phyloP scores from a whole-genome alignment of 2,888 invertebrate genomes.

The Eupithecia subfuscata region DNA sequence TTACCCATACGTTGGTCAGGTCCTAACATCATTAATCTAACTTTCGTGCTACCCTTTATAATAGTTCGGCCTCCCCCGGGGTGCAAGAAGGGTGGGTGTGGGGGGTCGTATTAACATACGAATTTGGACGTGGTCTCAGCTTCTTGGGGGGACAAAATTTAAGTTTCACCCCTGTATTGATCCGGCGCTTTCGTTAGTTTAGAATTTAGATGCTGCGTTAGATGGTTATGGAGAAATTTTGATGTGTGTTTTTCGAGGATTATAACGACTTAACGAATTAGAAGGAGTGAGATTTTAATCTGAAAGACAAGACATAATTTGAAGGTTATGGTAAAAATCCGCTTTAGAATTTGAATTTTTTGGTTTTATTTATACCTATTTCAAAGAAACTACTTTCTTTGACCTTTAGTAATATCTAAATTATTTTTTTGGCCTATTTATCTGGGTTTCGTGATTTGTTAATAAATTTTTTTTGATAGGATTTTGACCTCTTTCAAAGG shows the following conservation, averaged over 20 bases:
- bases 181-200: constrained; percentile 68
- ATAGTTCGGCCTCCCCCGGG: constrained; percentile 80
- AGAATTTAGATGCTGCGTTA: constrained; percentile 47
- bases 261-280: background rate
- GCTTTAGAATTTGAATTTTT: no score
- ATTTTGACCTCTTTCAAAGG: no score
- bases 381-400: no score
- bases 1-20: constrained; percentile 73
- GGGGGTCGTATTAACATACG: constrained; percentile 79
- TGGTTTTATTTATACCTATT: no score
- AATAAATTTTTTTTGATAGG: background rate
- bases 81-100: constrained; percentile 55
- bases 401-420: no score
- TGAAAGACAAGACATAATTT: background rate
- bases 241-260: background rate
- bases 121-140: constrained; percentile 76
- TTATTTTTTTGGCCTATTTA: no score
- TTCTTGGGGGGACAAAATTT: constrained; percentile 80
- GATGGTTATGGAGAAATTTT: constrained; percentile 30
- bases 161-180: constrained; percentile 82
- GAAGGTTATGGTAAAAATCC: background rate
- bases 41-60: constrained; percentile 84
- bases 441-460: no score
- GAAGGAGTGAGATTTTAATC: background rate
- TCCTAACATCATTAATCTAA: constrained; percentile 85